Evolutionary conservation across 1,140 invertebrate genomes (phyloP).

Genomic region (Pseudoatta argentina): DNA sequence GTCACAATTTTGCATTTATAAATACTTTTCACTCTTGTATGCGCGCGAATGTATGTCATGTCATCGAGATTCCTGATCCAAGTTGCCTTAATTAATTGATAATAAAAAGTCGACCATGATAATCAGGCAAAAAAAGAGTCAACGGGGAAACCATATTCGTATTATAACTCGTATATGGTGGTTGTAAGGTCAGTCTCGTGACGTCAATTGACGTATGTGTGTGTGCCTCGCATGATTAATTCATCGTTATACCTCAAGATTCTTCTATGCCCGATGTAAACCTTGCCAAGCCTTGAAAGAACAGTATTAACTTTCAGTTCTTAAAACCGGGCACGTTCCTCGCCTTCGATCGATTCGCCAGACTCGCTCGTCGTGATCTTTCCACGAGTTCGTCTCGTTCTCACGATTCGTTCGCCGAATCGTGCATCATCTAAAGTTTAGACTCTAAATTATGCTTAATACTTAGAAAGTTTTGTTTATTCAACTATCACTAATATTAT

Average conservation of each 20-base stretch:
- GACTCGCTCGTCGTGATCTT: slow-evolving; percentile 34
- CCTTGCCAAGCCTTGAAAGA: neutral
- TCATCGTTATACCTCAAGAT: slow-evolving; percentile 33
- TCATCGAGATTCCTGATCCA: neutral
- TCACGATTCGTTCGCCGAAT: slow-evolving; percentile 24
- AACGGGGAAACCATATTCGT: neutral
- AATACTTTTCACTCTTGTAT: neutral
- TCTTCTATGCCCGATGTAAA: neutral
- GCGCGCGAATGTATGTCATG: neutral
- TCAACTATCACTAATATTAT: neutral
- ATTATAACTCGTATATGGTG: slow-evolving; percentile 42
- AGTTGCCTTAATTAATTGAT: neutral
- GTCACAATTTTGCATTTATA: neutral
- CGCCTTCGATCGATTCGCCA: neutral
- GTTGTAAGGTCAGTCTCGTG: slow-evolving; percentile 71
- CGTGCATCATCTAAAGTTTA: neutral
- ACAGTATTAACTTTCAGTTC: slow-evolving; percentile 27
- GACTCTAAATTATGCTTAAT: neutral
- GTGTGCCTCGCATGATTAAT: slow-evolving; percentile 76
- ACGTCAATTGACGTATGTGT: slow-evolving; percentile 38
- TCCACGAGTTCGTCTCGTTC: slow-evolving; percentile 42
- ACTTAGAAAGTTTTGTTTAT: neutral
- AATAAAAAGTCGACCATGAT: neutral
- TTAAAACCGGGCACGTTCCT: neutral
- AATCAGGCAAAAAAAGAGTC: neutral